Evolutionary conservation across 1,140 invertebrate species (phyloP).

Genomic region (Acromyrmex charruanus): DNA sequence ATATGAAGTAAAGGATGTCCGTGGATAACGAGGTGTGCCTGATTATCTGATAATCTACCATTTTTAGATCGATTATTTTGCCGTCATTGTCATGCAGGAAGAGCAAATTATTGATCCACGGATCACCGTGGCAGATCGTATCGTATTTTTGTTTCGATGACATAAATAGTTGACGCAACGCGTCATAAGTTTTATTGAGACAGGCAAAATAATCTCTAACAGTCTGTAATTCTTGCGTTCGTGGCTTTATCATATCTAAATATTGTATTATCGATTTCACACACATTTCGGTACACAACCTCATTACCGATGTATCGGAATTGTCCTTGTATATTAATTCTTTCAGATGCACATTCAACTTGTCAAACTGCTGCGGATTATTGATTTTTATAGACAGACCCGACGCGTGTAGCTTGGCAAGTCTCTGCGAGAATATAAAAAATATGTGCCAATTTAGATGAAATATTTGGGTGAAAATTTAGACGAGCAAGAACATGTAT

Average conservation of each 20-base stretch:
- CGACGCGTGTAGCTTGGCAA: slow-evolving; percentile 83
- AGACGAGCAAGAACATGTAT: not conserved
- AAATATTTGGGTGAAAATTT: not conserved
- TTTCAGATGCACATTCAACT: slow-evolving; percentile 62
- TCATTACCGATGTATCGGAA: slow-evolving; percentile 26
- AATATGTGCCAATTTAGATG: not conserved
- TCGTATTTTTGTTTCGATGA: slow-evolving; percentile 68
- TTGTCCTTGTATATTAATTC: slow-evolving; percentile 71
- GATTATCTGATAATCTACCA: slow-evolving; percentile 83
- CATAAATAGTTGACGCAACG: slow-evolving; percentile 50
- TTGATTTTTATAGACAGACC: slow-evolving; percentile 81
- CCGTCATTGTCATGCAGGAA: slow-evolving; percentile 76
- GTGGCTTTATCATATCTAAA: slow-evolving; percentile 66
- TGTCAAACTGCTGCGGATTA: slow-evolving; percentile 72
- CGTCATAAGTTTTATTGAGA: slow-evolving; percentile 36
- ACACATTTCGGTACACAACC: slow-evolving; percentile 53
- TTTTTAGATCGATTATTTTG: slow-evolving; percentile 71
- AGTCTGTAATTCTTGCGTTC: slow-evolving; percentile 45
- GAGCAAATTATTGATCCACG: slow-evolving; percentile 85
- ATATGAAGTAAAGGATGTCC: slow-evolving; percentile 82
- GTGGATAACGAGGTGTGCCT: slow-evolving; percentile 77
- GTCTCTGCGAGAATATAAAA: slow-evolving; percentile 75
- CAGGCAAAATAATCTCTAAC: slow-evolving; percentile 5
- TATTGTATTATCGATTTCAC: slow-evolving; percentile 54
- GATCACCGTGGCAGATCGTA: slow-evolving; percentile 84